A percentile compares a stretch with the other conserved stretches of the same genome.
These are phyloP conservation scores for Clivina fossor DNA, from an alignment of 2,888 invertebrate species.

Conservation along the genomic window DNA sequence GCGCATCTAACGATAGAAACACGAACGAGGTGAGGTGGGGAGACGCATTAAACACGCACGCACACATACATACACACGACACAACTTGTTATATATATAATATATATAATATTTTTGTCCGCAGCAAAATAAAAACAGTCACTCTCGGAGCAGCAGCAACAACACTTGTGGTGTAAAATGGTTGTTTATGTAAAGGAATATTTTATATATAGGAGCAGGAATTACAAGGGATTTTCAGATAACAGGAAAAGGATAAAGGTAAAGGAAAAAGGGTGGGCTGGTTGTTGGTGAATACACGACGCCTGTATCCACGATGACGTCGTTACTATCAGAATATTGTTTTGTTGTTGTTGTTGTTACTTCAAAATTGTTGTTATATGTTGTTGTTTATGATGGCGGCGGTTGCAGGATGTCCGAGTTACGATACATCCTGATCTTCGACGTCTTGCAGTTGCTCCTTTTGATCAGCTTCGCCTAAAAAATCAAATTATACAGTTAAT, in stretches of 20 bases:
- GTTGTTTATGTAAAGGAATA: not conserved
- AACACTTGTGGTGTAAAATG: not conserved
- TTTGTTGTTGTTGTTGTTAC: conserved; percentile 1
- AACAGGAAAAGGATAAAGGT: not conserved
- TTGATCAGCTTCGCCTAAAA: conserved; percentile 85
- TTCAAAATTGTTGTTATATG: not conserved
- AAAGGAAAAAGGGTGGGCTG: not conserved
- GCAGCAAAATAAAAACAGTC: conserved; percentile 27
- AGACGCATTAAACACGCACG: not conserved
- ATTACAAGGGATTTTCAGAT: not conserved
- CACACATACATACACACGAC: conserved; percentile 8
- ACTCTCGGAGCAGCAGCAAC: conserved; percentile 8
- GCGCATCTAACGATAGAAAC: too few relatives aligned
- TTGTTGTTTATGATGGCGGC: not conserved
- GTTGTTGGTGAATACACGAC: not conserved
- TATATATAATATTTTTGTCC: conserved; percentile 28
- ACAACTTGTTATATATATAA: conserved; percentile 9
- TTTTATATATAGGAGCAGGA: not conserved
- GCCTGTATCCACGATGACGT: too few relatives aligned
- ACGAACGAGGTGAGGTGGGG: not conserved
- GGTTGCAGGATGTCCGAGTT: conserved; percentile 54
- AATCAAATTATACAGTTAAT: too few relatives aligned
- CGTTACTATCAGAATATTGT: not conserved
- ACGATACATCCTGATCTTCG: conserved; percentile 95
- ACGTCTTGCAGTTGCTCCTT: conserved; percentile 91